phyloP scores from a whole-genome alignment of 2,797 vertebrate species.

The Centroberyx gerrardi region DNA sequence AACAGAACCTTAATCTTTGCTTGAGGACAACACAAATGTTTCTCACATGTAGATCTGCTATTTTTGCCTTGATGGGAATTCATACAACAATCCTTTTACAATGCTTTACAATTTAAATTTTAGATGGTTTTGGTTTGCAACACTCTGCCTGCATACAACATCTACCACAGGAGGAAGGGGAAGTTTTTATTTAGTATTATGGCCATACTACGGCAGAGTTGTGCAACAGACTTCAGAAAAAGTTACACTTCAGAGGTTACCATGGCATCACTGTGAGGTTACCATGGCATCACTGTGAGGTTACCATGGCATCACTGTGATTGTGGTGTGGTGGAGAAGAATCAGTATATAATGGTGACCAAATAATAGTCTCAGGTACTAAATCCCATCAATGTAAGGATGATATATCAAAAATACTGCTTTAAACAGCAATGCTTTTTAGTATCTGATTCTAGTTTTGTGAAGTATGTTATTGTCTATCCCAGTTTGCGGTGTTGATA shows the following conservation, averaged over 20 bases:
- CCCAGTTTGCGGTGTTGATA: background rate
- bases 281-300: background rate
- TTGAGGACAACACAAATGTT: background rate
- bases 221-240: background rate
- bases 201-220: background rate
- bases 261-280: background rate
- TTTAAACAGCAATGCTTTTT: slow-evolving; percentile 1
- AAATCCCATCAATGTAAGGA: background rate
- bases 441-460: slow-evolving; percentile 38
- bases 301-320: background rate
- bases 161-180: no score
- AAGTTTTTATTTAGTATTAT: background rate
- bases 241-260: background rate
- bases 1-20: background rate
- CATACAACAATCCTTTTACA: background rate
- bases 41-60: background rate
- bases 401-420: background rate
- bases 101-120: background rate
- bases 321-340: background rate
- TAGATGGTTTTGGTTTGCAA: no score
- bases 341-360: background rate
- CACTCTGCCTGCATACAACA: no score
- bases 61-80: background rate
- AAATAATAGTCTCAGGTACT: background rate
- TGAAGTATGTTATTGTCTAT: background rate